Percentiles rank a stretch among this genome's conserved stretches.
Conservation (phyloP, 2,888 invertebrate genomes). For the Hypena proboscidalis region DNA sequence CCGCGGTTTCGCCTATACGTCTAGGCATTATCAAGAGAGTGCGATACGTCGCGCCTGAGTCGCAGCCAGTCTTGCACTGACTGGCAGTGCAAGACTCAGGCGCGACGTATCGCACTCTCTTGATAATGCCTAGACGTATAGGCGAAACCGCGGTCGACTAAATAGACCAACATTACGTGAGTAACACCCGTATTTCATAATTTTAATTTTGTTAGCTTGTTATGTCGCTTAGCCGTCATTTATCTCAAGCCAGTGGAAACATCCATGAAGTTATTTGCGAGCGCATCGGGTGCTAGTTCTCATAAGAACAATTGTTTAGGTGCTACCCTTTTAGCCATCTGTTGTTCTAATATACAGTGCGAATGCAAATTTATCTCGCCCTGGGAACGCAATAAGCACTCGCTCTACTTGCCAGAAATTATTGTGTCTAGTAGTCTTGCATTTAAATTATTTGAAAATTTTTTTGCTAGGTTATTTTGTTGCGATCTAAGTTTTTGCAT, state of each 20-base stretch:
- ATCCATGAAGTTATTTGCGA: conserved; percentile 31
- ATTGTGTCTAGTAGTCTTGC: conserved; percentile 26
- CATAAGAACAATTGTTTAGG: conserved; percentile 56
- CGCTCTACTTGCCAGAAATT: conserved; percentile 38
- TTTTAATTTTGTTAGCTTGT: too few species aligned
- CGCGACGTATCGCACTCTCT: too few species aligned
- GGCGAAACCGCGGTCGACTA: too few species aligned
- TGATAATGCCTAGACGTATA: too few species aligned
- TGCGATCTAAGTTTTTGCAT: too few species aligned
- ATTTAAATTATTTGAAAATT: conserved; percentile 7
- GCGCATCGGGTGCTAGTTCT: conserved; percentile 50
- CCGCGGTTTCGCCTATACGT: too few species aligned
- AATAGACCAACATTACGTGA: too few species aligned
- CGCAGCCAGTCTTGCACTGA: too few species aligned
- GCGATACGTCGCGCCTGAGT: too few species aligned
- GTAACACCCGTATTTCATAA: too few species aligned
- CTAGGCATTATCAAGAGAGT: too few species aligned
- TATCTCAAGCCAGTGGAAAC: conserved; percentile 32
- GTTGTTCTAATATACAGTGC: conserved; percentile 59
- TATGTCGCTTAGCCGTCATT: neutral
- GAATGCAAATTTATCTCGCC: conserved; percentile 62
- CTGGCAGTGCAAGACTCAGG: too few species aligned
- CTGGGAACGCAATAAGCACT: conserved; percentile 37
- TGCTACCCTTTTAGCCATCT: conserved; percentile 49
- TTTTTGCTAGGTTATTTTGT: conserved; percentile 1